Evolutionary conservation across 2,888 invertebrate genomes (phyloP).

Genomic region (Agriotes lineatus): DNA sequence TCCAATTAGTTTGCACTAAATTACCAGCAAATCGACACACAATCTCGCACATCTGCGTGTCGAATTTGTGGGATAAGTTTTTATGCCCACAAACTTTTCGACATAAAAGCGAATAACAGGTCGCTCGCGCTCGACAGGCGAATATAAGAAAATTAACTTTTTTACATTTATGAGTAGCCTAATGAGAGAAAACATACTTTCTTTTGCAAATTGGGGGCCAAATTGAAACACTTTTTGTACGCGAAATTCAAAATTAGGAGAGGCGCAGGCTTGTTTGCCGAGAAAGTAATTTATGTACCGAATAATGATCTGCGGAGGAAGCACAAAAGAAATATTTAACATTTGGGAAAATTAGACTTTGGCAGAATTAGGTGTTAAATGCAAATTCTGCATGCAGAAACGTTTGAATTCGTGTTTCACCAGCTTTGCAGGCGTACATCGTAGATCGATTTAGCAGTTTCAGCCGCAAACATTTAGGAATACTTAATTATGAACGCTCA

Average conservation of each 20-base stretch:
- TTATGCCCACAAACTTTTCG: not conserved
- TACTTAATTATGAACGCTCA: no score
- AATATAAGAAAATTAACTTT: constrained; percentile 13
- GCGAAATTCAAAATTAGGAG: not conserved
- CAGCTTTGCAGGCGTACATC: no score
- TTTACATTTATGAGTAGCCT: constrained; percentile 6
- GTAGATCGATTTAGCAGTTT: no score
- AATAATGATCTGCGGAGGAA: not conserved
- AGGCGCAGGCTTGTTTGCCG: not conserved
- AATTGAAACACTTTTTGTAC: constrained; percentile 3
- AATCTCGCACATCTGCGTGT: constrained; percentile 30
- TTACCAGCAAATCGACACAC: constrained; percentile 24
- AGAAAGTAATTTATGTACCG: not conserved
- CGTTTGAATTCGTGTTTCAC: no score
- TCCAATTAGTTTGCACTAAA: constrained; percentile 33
- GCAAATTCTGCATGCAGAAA: no score
- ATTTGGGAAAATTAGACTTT: not conserved
- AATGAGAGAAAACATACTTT: constrained; percentile 5
- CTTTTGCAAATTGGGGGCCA: not conserved
- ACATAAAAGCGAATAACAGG: not conserved
- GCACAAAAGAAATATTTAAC: not conserved
- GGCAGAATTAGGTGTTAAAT: no score
- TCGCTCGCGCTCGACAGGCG: not conserved
- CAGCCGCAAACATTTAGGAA: no score
- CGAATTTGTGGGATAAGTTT: constrained; percentile 12